Evolutionary conservation across 2,113 vertebrate genomes (phyloP), one percentile per base, ranked within the genome.

Genomic region (Leuciscus idus): DNA sequence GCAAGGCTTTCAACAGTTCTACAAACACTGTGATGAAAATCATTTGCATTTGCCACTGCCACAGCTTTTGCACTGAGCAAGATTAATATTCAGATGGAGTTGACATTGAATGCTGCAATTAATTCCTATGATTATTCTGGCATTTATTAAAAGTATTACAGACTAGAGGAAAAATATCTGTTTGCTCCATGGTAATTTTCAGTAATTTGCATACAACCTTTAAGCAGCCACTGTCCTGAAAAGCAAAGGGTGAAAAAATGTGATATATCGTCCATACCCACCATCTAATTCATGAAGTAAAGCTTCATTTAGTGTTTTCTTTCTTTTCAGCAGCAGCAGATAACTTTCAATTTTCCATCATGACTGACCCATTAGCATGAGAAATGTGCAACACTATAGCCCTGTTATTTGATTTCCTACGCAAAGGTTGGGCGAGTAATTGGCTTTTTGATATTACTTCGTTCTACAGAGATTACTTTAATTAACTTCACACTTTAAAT

Each of bases 111-210:
- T 81, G 76, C 81, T 78, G 73, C 89, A 92, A 90, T 91, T 94
- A 92, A 93, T 91, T 92, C 90, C 78, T 85, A 77, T 87, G 89
- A 87, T 89, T 91, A 92, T 91, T 93, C 88, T 90, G 87, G 84
- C 91, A 91, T 93, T 92, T 90, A 92, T 92, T 91, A 87, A 89
- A 92, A 94, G 89, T 90, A 89, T 91, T 89, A 90, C 57, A 26
- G 85, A 61, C 84, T 11, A 75, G 88, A 80, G 86, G 86, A 82
- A 87, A 87, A 89, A 90, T 89, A 87, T 80, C 48, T 50, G 50
- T 88, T 89, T 88, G 55, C 76, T 85, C 90, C 88, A 89, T 86
- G 87, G 85, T 87, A 93, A 90, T 89, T 89, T 91, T 43, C 74
- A 21, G 23, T 70, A 77, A 88, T 87, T 92, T 81, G 68, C 84